Conservation (phyloP, 2,113 vertebrate genomes). For the Tragelaphus imberbis region DNA sequence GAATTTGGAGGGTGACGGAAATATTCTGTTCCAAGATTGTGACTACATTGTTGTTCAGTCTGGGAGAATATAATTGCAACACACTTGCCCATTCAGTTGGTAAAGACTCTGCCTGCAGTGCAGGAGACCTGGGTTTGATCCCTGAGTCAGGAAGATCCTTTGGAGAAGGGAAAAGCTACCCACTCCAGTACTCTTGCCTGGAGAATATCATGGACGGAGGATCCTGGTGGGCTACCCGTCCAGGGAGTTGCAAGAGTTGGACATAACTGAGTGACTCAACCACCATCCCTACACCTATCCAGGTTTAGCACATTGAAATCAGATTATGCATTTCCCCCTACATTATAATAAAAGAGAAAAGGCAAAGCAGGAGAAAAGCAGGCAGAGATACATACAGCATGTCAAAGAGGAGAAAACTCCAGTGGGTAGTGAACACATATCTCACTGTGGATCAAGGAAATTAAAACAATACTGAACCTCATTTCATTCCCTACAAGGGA, state of each 20-base stretch:
- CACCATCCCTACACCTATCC: neutral
- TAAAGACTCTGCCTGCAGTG: neutral
- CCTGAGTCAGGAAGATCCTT: neutral
- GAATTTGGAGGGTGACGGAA: neutral
- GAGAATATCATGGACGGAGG: neutral
- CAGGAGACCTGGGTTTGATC: neutral
- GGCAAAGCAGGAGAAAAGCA: neutral
- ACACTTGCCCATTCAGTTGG: neutral
- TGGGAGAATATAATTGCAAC: neutral
- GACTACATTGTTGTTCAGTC: neutral
- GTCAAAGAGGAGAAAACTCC: neutral
- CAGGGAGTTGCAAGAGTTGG: neutral
- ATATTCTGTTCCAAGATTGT: neutral
- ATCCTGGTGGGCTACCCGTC: neutral
- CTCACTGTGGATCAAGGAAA: neutral
- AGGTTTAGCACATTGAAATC: too few relatives aligned
- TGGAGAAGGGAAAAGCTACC: neutral
- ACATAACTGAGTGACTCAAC: neutral
- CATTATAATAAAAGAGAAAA: neutral
- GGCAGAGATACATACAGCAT: neutral
- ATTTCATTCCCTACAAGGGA: fast-evolving
- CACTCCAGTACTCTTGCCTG: neutral
- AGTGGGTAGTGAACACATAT: too few relatives aligned
- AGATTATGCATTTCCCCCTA: too few relatives aligned
- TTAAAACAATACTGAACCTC: fast-evolving